A percentile compares a stretch with the other conserved stretches of the same genome.
Conservation (phyloP, 53 echinoderm and acorn worm species). For the Actinopyga echinites region DNA sequence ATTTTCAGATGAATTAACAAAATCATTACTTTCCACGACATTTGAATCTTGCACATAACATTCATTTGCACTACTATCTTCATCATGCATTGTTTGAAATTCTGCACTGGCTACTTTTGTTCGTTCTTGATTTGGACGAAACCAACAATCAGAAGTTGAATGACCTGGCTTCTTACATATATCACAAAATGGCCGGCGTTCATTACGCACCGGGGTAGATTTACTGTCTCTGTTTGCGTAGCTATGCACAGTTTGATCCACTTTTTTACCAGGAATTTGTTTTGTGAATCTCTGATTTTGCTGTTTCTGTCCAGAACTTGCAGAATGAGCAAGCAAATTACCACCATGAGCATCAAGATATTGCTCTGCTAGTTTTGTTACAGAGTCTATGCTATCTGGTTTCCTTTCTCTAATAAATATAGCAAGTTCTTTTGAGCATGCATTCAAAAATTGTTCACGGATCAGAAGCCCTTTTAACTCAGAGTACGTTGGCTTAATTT, state of each 20-base stretch:
- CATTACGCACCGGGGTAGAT: neutral
- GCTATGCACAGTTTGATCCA: too few relatives aligned
- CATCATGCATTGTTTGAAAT: neutral
- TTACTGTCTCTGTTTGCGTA: too few relatives aligned
- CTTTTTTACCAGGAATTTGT: too few relatives aligned
- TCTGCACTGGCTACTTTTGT: neutral
- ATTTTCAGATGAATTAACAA: too few relatives aligned
- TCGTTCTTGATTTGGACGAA: neutral
- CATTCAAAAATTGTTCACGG: conserved; percentile 40
- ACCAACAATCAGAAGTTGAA: neutral
- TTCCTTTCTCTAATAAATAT: conserved; percentile 12
- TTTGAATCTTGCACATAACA: too few relatives aligned
- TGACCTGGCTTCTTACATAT: neutral
- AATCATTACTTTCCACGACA: too few relatives aligned
- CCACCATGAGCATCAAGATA: conserved; percentile 45
- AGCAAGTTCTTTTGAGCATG: conserved; percentile 35
- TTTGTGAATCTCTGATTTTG: too few relatives aligned
- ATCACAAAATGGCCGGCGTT: neutral
- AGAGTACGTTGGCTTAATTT: neutral
- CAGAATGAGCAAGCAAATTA: conserved; percentile 6
- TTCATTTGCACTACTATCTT: too few relatives aligned
- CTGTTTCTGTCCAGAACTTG: neutral
- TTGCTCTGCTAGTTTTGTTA: conserved; percentile 14
- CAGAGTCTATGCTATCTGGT: neutral
- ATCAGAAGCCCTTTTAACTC: conserved; percentile 14